Percentiles rank a stretch among this genome's conserved stretches.
Conservation (phyloP, 2,797 vertebrate species). For the Fringilla coelebs region DNA sequence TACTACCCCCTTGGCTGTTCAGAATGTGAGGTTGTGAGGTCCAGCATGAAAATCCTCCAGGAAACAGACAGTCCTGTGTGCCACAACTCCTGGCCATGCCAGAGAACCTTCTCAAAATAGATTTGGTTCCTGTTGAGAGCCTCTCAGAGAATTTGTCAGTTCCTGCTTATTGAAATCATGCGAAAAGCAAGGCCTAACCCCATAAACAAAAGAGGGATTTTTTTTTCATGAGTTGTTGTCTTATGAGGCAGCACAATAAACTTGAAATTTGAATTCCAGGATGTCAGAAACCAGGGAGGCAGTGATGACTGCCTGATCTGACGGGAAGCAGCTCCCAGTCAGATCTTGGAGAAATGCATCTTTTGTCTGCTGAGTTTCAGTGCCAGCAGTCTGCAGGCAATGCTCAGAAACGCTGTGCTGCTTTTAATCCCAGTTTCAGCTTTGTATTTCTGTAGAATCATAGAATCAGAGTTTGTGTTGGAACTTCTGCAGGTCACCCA, state of each 20-base stretch:
- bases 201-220: neutral
- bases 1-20: neutral
- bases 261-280: neutral
- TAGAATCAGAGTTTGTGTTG: neutral
- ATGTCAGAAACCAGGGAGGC: neutral
- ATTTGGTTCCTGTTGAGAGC: neutral
- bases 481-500: neutral
- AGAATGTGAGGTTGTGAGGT: accelerated
- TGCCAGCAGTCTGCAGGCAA: neutral
- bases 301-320: accelerated
- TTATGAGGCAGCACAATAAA: neutral
- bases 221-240: neutral
- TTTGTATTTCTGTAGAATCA: neutral
- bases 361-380: neutral
- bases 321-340: neutral
- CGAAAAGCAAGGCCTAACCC: neutral
- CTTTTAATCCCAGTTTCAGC: neutral
- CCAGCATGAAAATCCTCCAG: neutral
- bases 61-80: neutral
- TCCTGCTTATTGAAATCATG: neutral
- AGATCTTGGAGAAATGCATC: neutral
- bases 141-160: neutral
- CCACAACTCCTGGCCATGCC: neutral
- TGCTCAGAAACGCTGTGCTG: neutral
- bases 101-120: neutral